Conservation (phyloP, 2,113 vertebrate species). For the Lethenteron camtschaticum region DNA sequence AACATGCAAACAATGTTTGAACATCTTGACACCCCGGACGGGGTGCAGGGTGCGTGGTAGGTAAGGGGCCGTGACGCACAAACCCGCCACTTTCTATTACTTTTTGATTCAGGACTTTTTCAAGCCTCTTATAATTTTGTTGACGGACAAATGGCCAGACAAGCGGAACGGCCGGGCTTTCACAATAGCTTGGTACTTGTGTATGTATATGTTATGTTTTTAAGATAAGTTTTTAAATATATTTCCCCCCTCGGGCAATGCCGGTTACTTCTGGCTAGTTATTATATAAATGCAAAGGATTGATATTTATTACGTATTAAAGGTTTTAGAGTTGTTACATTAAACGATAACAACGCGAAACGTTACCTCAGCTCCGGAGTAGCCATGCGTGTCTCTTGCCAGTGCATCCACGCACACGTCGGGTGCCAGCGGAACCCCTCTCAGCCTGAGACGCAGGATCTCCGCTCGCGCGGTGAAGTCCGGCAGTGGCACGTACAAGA, state of each 20-base stretch:
- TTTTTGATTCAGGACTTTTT: too few relatives aligned
- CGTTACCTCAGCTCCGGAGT: constrained; percentile 83
- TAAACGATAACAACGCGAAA: background rate
- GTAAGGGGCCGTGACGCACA: too few relatives aligned
- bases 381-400: constrained; percentile 35
- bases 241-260: background rate
- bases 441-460: constrained; percentile 56
- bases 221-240: background rate
- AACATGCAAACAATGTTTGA: too few relatives aligned
- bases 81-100: too few relatives aligned
- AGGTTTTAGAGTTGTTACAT: background rate
- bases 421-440: constrained; percentile 36
- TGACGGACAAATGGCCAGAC: too few relatives aligned
- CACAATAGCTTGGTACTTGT: background rate
- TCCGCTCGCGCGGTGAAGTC: constrained; percentile 46
- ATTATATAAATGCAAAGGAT: background rate
- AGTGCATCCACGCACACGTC: constrained; percentile 41
- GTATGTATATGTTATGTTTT: background rate
- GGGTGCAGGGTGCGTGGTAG: too few relatives aligned
- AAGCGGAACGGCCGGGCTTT: too few relatives aligned
- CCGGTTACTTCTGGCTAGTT: background rate
- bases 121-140: too few relatives aligned
- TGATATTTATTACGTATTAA: background rate
- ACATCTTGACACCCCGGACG: too few relatives aligned
- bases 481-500: constrained; percentile 70